Conservation (phyloP, 2,797 vertebrate species). For the Gephyroberyx darwinii region DNA sequence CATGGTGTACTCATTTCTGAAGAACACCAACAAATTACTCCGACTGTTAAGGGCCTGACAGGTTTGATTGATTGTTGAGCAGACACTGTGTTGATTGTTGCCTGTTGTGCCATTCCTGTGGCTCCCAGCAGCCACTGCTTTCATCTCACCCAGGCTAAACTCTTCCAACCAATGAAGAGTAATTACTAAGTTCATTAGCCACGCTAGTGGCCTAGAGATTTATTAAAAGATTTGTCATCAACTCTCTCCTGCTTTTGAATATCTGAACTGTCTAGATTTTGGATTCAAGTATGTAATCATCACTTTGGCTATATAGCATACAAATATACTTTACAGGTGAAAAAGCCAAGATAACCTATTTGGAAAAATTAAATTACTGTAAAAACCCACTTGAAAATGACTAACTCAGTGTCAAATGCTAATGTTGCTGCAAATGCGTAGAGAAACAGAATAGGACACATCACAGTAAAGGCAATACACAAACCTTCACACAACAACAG, state of each 20-base stretch:
- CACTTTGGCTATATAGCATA: not conserved
- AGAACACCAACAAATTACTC: conserved; percentile 84
- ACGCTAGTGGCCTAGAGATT: conserved; percentile 75
- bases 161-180: conserved; percentile 84
- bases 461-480: conserved; percentile 27
- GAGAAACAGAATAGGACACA: conserved; percentile 25
- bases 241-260: conserved; percentile 59
- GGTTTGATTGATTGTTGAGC: conserved; percentile 92
- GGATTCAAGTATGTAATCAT: conserved; percentile 11
- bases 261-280: conserved; percentile 51
- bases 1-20: conserved; percentile 85
- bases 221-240: conserved; percentile 79
- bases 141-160: conserved; percentile 76
- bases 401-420: conserved; percentile 1
- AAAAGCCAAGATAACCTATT: not conserved
- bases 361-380: not conserved
- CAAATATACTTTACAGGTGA: conserved; percentile 20
- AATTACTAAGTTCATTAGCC: conserved; percentile 88
- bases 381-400: conserved; percentile 20
- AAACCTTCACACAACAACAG: conserved; percentile 31
- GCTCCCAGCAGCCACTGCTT: conserved; percentile 84
- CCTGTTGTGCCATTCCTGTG: conserved; percentile 80
- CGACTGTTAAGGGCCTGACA: conserved; percentile 86
- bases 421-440: not conserved
- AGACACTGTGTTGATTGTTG: conserved; percentile 88